These are phyloP conservation scores for Dromas ardeola DNA, from an alignment of 2,113 vertebrate genomes.

Conservation along the genomic window DNA sequence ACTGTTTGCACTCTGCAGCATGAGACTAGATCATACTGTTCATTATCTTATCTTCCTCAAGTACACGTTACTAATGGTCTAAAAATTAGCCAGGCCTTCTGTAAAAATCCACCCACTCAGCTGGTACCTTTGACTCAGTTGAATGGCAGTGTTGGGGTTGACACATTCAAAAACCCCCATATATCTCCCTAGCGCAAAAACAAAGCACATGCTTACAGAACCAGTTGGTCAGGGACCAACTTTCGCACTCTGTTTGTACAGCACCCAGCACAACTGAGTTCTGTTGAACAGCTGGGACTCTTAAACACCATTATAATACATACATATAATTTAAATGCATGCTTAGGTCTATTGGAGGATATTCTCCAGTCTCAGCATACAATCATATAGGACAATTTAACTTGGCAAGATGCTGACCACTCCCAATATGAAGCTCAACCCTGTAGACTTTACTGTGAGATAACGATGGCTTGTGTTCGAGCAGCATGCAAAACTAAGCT, in stretches of 20 bases:
- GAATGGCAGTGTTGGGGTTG: slow-evolving; percentile 19
- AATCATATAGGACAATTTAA: neutral
- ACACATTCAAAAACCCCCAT: slow-evolving; percentile 30
- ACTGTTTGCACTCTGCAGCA: slow-evolving; percentile 36
- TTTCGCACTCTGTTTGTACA: neutral
- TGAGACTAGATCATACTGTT: slow-evolving; percentile 32
- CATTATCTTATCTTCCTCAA: slow-evolving; percentile 52
- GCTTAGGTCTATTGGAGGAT: neutral
- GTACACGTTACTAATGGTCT: slow-evolving; percentile 62
- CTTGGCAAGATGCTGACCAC: neutral
- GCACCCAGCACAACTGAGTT: neutral
- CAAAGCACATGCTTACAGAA: neutral
- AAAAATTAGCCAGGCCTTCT: slow-evolving; percentile 61
- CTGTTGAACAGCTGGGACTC: neutral
- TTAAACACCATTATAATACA: neutral
- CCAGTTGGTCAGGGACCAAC: neutral
- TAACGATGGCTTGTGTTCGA: neutral
- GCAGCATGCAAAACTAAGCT: neutral
- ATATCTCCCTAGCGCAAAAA: neutral
- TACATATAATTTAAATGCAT: neutral
- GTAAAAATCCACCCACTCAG: slow-evolving; percentile 55
- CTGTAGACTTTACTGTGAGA: neutral
- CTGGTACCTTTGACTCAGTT: slow-evolving; percentile 47
- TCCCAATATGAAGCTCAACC: neutral
- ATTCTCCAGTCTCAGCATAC: neutral